phyloP scores from a whole-genome alignment of 2,888 invertebrate genomes.

The Torymus aiolomorphi region DNA sequence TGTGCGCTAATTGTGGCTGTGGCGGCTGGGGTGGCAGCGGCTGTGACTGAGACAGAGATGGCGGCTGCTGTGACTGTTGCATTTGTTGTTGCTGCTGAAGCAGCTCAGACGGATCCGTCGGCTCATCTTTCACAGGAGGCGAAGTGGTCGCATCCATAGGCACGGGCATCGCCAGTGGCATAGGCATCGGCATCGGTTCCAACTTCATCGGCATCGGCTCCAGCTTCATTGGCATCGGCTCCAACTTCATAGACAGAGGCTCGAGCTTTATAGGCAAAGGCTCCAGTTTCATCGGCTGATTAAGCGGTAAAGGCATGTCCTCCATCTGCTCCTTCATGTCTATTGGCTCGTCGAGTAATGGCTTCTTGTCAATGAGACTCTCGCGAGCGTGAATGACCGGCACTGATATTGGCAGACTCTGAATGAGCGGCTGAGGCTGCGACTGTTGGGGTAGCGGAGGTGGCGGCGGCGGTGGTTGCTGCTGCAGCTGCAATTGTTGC shows the following conservation, averaged over 20 bases:
- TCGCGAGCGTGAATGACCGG: constrained; percentile 71
- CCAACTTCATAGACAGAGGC: constrained; percentile 51
- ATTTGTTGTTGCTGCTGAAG: constrained; percentile 65
- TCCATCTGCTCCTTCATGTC: constrained; percentile 68
- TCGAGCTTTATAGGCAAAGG: constrained; percentile 69
- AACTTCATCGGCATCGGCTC: constrained; percentile 59
- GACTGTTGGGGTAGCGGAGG: constrained; percentile 48
- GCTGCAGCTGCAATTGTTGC: constrained; percentile 63
- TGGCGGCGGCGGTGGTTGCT: constrained; percentile 51
- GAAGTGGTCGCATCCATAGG: constrained; percentile 57
- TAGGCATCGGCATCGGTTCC: constrained; percentile 58
- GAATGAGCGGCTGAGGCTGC: constrained; percentile 66
- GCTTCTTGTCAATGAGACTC: constrained; percentile 67
- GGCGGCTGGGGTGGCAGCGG: constrained; percentile 25
- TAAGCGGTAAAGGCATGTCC: constrained; percentile 66
- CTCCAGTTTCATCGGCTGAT: constrained; percentile 70
- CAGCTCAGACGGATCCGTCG: constrained; percentile 70
- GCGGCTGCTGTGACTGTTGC: constrained; percentile 64
- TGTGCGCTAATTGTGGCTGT: constrained; percentile 55
- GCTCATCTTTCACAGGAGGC: constrained; percentile 59
- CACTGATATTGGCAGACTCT: constrained; percentile 71
- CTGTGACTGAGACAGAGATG: constrained; percentile 47
- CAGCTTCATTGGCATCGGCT: constrained; percentile 64
- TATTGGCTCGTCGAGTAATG: constrained; percentile 66
- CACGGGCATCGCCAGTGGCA: constrained; percentile 62